Evolutionary conservation across 2,113 vertebrate species (phyloP).

Genomic region (Podiceps cristatus): DNA sequence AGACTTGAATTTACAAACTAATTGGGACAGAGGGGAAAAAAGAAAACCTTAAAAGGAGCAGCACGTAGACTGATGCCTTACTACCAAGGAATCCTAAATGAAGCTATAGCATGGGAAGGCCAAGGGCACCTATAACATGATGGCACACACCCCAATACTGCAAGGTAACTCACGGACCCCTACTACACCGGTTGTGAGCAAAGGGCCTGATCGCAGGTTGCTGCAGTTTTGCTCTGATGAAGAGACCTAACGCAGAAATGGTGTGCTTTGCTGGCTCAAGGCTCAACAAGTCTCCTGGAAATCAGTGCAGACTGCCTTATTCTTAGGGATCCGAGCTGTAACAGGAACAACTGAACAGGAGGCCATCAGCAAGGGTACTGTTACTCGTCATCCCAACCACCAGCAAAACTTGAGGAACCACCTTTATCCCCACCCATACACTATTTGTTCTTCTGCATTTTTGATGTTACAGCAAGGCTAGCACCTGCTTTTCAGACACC

Average conservation of each 20-base stretch:
- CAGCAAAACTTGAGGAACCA: rapidly evolving
- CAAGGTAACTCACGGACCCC: rapidly evolving
- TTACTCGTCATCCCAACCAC: rapidly evolving
- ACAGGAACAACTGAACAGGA: not conserved
- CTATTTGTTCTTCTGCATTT: not conserved
- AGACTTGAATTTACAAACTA: not conserved
- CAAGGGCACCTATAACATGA: not conserved
- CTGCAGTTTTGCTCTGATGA: not conserved
- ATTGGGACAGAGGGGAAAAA: not conserved
- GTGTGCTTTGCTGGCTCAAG: not conserved
- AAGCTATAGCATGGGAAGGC: not conserved
- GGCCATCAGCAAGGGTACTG: not conserved
- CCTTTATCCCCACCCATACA: too few species aligned
- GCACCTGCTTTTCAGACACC: not conserved
- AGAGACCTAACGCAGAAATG: not conserved
- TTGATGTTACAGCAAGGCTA: not conserved
- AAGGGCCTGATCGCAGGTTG: rapidly evolving
- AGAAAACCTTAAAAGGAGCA: not conserved
- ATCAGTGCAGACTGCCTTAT: not conserved
- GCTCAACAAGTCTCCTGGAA: not conserved
- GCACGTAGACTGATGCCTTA: not conserved
- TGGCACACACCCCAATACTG: not conserved
- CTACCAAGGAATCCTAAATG: not conserved
- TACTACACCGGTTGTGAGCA: not conserved
- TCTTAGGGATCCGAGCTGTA: not conserved